Percentiles rank a stretch among this genome's conserved stretches.
phyloP scores from a whole-genome alignment of 2,797 vertebrate species.

The Psittacula derbiana region DNA sequence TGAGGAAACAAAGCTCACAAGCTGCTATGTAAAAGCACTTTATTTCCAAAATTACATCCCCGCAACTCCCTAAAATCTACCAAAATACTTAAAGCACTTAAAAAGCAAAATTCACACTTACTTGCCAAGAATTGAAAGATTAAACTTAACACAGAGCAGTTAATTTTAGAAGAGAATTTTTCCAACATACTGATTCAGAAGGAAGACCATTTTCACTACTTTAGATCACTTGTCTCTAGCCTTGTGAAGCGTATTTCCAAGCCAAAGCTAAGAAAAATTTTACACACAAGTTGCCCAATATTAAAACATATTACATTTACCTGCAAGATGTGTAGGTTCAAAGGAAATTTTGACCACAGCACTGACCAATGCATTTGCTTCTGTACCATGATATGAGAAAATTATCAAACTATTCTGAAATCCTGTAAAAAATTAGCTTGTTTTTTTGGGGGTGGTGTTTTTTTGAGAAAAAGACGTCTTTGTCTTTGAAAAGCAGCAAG shows the following conservation, averaged over 20 bases:
- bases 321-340: background rate
- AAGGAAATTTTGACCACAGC: background rate
- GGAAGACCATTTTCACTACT: background rate
- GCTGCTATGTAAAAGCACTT: background rate
- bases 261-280: background rate
- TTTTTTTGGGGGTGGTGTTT: rapidly evolving
- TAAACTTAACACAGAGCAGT: background rate
- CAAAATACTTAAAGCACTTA: background rate
- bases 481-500: background rate
- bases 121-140: background rate
- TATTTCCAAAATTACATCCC: background rate
- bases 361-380: background rate
- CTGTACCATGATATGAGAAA: background rate
- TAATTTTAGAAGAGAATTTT: background rate
- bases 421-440: background rate
- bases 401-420: background rate
- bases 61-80: background rate
- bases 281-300: background rate
- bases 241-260: background rate
- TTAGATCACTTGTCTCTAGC: background rate
- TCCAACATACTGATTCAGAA: background rate
- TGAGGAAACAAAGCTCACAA: background rate
- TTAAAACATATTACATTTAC: background rate
- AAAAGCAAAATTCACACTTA: background rate
- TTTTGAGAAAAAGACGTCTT: background rate